Evolutionary conservation across 2,888 invertebrate genomes (phyloP), one percentile per base, ranked within the genome.

Genomic region (Myathropa florea): DNA sequence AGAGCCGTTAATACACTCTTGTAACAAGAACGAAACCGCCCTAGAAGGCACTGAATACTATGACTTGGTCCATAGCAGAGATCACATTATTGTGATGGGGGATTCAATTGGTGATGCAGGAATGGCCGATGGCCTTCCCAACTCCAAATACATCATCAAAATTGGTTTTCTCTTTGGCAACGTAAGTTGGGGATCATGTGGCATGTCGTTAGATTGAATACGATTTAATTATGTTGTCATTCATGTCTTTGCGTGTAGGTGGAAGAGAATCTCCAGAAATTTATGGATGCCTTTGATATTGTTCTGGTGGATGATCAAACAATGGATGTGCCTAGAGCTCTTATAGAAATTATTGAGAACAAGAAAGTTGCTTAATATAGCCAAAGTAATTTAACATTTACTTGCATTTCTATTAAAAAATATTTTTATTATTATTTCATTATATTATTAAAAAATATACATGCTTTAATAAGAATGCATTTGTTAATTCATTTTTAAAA

Each of bases 161-260:
- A 96, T 99, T 88, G 99, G 98, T 59, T 99, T 98, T 93, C 95
- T 99, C 0, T 98, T 97, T 89, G 95, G 96, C 86, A 95, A 97
- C 91, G 96, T 95, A 92, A 93, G 88, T 80, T 28, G 1, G 2
- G 3, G 6, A 12, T 46, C 14, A 18, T 18, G 4, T 36, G n/a
- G n/a, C n/a, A n/a, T 61, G n/a, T 10, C 21, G 9, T 21, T 24
- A n/a, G 46, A 1, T 65, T 18, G 46, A 46, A 1, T 46, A 7
- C 0, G 1, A 46, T 0, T 18, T 1, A 46, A 1, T n/a, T n/a
- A 18, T 46, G 9, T 2, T 2, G 1, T 1, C 0, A 14, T 23
- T 24, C 24, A 2, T n/a, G n/a, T n/a, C n/a, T 23, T 26, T 6
- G 1, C 14, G 75, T 86, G 72, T 90, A 95, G 95, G 93, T 94